phyloP scores from a whole-genome alignment of 2,113 vertebrate species.

The Saccopteryx leptura region DNA sequence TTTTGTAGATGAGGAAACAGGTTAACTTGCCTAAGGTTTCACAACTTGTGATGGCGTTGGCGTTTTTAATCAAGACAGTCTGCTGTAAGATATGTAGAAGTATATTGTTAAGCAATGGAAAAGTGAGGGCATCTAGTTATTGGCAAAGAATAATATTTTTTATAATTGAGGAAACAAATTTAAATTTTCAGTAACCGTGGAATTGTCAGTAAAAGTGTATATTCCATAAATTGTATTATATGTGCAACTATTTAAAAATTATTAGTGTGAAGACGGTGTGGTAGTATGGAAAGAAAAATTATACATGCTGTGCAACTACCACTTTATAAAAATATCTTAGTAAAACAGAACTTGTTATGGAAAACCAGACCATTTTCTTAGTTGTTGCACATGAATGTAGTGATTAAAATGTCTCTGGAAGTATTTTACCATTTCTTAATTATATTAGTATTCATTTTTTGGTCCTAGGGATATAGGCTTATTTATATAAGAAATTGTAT shows the following conservation, averaged over 20 bases:
- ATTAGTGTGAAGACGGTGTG: background rate
- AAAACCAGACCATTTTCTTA: background rate
- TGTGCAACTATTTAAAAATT: conserved; percentile 25
- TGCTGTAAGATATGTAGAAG: background rate
- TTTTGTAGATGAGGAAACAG: conserved; percentile 37
- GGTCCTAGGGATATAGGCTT: background rate
- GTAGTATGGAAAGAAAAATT: background rate
- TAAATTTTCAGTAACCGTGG: conserved; percentile 37
- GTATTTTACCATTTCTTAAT: conserved; percentile 2
- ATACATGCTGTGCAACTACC: background rate
- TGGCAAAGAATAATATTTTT: background rate
- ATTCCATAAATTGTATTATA: background rate
- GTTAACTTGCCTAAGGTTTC: background rate
- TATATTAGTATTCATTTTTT: conserved; percentile 38
- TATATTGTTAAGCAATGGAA: background rate
- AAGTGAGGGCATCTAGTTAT: background rate
- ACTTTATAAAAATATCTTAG: background rate
- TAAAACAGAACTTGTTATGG: background rate
- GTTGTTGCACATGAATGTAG: background rate
- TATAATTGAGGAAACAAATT: conserved; percentile 5
- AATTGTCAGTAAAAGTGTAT: conserved; percentile 12
- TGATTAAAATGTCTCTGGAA: background rate
- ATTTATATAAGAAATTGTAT: conserved; percentile 22
- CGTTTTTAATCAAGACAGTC: background rate
- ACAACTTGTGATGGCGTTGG: background rate